These are phyloP conservation scores for Enteromius argenteus DNA, from an alignment of 2,797 vertebrate species.

Conservation along the genomic window DNA sequence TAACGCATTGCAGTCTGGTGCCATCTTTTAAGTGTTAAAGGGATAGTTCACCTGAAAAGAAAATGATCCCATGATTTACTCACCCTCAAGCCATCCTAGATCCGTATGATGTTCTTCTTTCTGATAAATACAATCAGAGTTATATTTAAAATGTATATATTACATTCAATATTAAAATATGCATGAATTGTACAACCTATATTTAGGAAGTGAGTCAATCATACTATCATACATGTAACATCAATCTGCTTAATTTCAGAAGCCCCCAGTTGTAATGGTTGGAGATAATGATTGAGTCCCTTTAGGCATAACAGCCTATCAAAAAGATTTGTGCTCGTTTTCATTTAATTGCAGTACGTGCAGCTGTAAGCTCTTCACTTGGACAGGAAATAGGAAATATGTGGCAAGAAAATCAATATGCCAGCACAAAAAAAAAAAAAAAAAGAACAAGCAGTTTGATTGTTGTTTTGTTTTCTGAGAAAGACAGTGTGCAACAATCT, in stretches of 20 bases:
- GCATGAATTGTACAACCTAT: no score
- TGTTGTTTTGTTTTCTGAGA: conserved; percentile 39
- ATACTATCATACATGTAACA: no score
- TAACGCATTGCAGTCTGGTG: not conserved
- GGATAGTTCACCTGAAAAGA: not conserved
- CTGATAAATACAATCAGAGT: no score
- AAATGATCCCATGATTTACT: not conserved
- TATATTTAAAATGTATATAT: no score
- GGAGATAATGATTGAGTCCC: conserved; percentile 4
- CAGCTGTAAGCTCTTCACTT: conserved; percentile 35
- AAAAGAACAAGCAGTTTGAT: conserved; percentile 31
- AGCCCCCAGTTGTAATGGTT: not conserved
- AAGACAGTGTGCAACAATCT: conserved; percentile 46
- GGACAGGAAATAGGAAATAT: conserved; percentile 15
- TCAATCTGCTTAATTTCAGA: no score
- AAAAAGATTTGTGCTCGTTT: conserved; percentile 18
- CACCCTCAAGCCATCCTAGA: not conserved
- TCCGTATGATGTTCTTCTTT: no score
- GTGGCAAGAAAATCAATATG: conserved; percentile 55
- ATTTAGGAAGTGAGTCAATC: no score
- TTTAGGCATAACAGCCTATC: conserved; percentile 17
- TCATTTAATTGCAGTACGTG: conserved; percentile 38
- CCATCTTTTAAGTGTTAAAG: not conserved
- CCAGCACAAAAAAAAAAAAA: conserved; percentile 22
- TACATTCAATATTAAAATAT: no score